These are phyloP conservation scores for Sebastes diaconus DNA, from an alignment of 2,797 vertebrate genomes.

Conservation along the genomic window DNA sequence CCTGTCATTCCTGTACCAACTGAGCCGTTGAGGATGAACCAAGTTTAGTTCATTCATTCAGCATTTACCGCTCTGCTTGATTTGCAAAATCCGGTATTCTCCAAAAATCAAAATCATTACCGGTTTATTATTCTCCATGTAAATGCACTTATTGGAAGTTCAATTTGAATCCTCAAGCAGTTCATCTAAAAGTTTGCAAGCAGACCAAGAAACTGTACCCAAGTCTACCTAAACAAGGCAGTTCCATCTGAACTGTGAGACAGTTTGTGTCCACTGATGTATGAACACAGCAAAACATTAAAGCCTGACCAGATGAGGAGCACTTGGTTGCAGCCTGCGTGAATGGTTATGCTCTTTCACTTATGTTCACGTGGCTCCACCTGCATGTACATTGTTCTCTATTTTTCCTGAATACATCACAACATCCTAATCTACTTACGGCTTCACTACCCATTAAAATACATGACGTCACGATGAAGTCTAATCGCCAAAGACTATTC, in stretches of 20 bases:
- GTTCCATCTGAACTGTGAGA: background rate
- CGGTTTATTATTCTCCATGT: no score
- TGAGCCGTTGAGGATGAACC: background rate
- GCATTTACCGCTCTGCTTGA: background rate
- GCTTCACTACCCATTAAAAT: no score
- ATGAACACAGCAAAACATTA: background rate
- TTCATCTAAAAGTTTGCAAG: no score
- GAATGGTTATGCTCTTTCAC: no score
- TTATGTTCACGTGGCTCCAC: no score
- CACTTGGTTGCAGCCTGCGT: background rate
- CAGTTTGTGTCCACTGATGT: background rate
- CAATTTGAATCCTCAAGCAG: no score
- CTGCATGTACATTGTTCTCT: no score
- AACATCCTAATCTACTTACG: background rate
- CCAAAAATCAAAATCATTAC: no score
- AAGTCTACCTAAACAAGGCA: background rate
- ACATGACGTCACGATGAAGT: fast-evolving
- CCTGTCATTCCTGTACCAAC: background rate
- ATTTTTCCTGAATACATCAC: background rate
- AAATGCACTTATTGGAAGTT: no score
- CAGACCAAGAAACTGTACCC: background rate
- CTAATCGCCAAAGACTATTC: no score
- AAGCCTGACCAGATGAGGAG: background rate
- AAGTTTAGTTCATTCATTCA: background rate
- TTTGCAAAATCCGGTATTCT: no score